A percentile compares a stretch with the other conserved stretches of the same genome.
These are phyloP conservation scores for Xiphorhynchus elegans DNA, from an alignment of 2,113 vertebrate species.

Conservation along the genomic window DNA sequence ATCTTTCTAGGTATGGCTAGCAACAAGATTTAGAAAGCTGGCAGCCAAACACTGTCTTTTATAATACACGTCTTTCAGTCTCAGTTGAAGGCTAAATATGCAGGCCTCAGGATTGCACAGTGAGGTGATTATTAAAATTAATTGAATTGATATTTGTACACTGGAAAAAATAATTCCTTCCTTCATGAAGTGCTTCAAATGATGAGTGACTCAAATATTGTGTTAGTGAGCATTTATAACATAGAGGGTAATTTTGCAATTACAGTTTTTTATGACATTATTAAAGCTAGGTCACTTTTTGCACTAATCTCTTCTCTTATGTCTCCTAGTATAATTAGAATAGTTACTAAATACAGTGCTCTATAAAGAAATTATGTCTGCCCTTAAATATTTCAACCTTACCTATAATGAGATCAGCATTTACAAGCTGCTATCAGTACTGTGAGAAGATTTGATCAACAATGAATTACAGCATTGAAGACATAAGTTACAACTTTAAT, in stretches of 20 bases:
- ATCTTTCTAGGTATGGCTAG: neutral
- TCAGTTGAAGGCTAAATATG: neutral
- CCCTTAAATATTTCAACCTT: conserved; percentile 34
- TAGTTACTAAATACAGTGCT: conserved; percentile 3
- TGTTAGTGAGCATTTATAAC: conserved; percentile 22
- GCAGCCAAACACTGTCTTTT: neutral
- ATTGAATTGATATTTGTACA: conserved; percentile 34
- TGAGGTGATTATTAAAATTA: conserved; percentile 35
- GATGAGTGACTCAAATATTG: conserved; percentile 39
- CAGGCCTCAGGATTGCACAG: neutral
- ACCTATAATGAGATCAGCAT: conserved; percentile 25
- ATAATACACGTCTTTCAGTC: neutral
- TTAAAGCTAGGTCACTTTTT: conserved; percentile 56
- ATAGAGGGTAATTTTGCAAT: conserved; percentile 44
- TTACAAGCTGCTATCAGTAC: conserved; percentile 14
- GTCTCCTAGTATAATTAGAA: conserved; percentile 29
- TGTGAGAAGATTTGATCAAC: conserved; percentile 22
- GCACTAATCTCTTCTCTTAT: conserved; percentile 31
- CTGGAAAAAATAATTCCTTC: conserved; percentile 55
- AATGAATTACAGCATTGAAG: neutral
- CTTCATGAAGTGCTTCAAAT: conserved; percentile 33
- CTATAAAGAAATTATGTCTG: conserved; percentile 25
- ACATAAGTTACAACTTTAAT: conserved; percentile 10
- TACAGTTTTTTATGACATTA: conserved; percentile 26
- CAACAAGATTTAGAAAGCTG: neutral